Base-by-base conservation (phyloP, 2,797 vertebrate species). In the Urophycis tenuis region DNA sequence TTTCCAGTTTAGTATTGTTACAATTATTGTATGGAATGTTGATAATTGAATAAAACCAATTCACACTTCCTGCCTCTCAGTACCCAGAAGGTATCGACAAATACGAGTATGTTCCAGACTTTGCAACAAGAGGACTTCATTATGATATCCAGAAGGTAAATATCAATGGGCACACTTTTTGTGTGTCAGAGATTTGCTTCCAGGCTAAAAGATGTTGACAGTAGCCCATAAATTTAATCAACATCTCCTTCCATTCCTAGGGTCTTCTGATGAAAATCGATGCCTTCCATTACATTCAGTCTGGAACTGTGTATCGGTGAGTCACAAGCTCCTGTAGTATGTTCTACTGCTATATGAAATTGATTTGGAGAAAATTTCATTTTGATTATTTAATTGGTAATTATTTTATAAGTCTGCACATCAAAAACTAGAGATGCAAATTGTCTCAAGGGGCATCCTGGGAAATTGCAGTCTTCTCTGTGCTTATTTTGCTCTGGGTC, bases 201-300 rank as follows among this genome's bases (percentile, higher is more conserved):
- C 25, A 74, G 72, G 36, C 14, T 39, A 30, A 45, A 74, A 45
- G 36, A 39, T 73, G 12, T 15, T 73, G 11, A 39, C 35, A 12
- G 19, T 36, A 14, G 25, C 67, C 29, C 14, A 49, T 25, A 14
- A 10, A 29, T 8, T n/a, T 34, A 31, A 53, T 30, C 5, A 35
- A 1, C 19, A 25, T 15, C 5, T 25, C 0, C n/a, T 36, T 9
- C 71, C 2, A 5, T 32, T 71, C 25, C 73, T 3, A 96, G 95
- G 95, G 95, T 32, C 91, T 95, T 49, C 85, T 96, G 73, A 94
- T 95, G 95, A 95, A 95, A 87, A 95, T 95, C 1, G 95, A 96
- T 78, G 95, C 95, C 12, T 96, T 95, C 79, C 95, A 95, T 90
- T 95, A 96, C 86, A 95, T 96, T 71, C 89, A 96, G 79, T 79